Evolutionary conservation across 2,888 invertebrate genomes (phyloP).

Genomic region (Cancer borealis): DNA sequence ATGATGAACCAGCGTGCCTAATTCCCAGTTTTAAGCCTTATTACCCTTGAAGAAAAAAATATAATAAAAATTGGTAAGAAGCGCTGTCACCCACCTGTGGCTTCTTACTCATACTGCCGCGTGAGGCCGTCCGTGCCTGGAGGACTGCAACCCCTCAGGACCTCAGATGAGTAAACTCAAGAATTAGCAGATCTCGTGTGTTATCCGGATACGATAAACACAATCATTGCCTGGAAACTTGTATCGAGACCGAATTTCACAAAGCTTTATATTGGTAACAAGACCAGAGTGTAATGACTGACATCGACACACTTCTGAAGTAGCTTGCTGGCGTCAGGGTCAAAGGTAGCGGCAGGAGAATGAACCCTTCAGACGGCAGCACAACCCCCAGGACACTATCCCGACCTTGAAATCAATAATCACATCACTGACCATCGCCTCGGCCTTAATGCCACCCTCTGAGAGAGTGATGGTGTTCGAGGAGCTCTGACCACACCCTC

Average conservation of each 20-base stretch:
- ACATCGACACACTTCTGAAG: background rate
- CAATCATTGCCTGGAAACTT: background rate
- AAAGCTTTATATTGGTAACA: background rate
- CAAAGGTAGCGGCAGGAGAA: background rate
- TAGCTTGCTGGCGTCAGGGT: background rate
- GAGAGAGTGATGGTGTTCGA: background rate
- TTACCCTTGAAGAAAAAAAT: background rate
- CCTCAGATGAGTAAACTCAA: background rate
- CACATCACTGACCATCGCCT: slow-evolving; percentile 46
- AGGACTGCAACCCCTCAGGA: background rate
- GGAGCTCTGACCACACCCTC: slow-evolving; percentile 23
- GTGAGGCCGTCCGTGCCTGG: background rate
- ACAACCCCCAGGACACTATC: background rate
- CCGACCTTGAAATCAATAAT: slow-evolving; percentile 57
- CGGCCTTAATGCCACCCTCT: background rate
- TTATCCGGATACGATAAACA: background rate
- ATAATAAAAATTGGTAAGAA: background rate
- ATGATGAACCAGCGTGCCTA: slow-evolving; percentile 45
- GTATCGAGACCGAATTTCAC: background rate
- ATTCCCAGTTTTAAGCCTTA: slow-evolving; percentile 20
- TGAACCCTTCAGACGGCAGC: background rate
- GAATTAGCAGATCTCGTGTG: background rate
- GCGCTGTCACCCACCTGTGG: background rate
- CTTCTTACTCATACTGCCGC: background rate
- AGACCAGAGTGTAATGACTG: background rate